These are phyloP conservation scores for Cheilosia soror DNA, from an alignment of 2,888 invertebrate genomes.

Conservation along the genomic window DNA sequence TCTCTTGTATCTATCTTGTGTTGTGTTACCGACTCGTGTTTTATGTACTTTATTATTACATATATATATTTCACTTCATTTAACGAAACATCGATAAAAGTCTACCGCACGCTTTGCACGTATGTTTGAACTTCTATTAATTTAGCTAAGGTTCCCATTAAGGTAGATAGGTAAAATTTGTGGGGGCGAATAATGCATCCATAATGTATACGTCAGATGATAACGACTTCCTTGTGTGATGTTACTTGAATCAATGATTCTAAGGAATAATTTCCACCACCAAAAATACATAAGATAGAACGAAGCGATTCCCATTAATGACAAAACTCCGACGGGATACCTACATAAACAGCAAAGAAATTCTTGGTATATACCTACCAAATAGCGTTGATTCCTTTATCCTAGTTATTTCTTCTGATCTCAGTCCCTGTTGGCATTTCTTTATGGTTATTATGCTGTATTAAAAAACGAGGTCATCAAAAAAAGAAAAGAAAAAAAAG, in stretches of 20 bases:
- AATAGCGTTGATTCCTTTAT: constrained; percentile 26
- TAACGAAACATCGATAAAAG: no score
- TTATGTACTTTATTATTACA: no score
- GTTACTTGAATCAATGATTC: constrained; percentile 76
- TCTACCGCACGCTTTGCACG: no score
- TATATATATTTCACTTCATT: no score
- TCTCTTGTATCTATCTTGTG: no score
- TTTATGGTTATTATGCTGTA: constrained; percentile 56
- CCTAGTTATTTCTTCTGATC: constrained; percentile 40
- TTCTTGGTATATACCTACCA: constrained; percentile 16
- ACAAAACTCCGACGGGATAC: constrained; percentile 32
- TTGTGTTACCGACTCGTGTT: no score
- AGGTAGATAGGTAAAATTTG: constrained; percentile 2
- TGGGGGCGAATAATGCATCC: constrained; percentile 5
- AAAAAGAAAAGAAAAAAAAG: constrained; percentile 33
- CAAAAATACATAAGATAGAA: not conserved
- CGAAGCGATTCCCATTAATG: constrained; percentile 39
- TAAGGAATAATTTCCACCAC: constrained; percentile 16
- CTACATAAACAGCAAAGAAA: constrained; percentile 5
- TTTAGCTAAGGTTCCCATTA: not conserved
- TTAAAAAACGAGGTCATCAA: constrained; percentile 49
- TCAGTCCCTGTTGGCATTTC: constrained; percentile 32
- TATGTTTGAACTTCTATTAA: no score
- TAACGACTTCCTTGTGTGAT: constrained; percentile 83
- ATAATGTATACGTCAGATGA: constrained; percentile 80